Conservation (phyloP, 2,113 vertebrate genomes). For the Typhlomys cinereus region DNA sequence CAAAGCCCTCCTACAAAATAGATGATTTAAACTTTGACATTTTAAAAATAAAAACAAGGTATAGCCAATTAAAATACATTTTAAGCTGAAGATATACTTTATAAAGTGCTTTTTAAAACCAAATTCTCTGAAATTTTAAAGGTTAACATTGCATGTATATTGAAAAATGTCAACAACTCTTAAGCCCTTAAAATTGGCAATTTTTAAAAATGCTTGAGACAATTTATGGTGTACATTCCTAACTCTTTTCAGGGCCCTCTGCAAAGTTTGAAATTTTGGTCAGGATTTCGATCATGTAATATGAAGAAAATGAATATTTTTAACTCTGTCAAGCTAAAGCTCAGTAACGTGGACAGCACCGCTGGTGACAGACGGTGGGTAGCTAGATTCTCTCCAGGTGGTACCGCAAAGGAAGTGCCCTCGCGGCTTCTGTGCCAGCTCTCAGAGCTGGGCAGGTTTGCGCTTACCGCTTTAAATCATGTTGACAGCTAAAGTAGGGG, state of each 20-base stretch:
- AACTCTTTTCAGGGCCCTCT: background rate
- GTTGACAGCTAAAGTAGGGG: background rate
- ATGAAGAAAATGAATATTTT: background rate
- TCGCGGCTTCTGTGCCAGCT: background rate
- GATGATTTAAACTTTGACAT: background rate
- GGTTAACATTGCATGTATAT: background rate
- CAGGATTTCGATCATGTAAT: background rate
- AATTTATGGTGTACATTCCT: background rate
- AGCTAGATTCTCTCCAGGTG: background rate
- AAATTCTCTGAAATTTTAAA: slow-evolving; percentile 29
- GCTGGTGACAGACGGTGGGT: background rate
- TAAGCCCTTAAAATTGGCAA: background rate
- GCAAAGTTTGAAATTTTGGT: background rate
- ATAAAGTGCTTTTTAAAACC: slow-evolving; percentile 54
- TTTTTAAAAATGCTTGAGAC: background rate
- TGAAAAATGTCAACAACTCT: background rate
- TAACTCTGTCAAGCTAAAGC: background rate
- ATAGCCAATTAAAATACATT: background rate
- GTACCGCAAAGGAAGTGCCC: background rate
- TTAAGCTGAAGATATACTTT: background rate
- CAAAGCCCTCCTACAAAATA: background rate
- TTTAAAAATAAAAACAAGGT: slow-evolving; percentile 45
- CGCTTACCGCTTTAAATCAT: background rate
- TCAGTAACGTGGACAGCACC: background rate
- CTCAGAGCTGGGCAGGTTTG: background rate